These are phyloP conservation scores for Atopsyche davidsoni DNA, from an alignment of 1,140 invertebrate species.

Conservation along the genomic window DNA sequence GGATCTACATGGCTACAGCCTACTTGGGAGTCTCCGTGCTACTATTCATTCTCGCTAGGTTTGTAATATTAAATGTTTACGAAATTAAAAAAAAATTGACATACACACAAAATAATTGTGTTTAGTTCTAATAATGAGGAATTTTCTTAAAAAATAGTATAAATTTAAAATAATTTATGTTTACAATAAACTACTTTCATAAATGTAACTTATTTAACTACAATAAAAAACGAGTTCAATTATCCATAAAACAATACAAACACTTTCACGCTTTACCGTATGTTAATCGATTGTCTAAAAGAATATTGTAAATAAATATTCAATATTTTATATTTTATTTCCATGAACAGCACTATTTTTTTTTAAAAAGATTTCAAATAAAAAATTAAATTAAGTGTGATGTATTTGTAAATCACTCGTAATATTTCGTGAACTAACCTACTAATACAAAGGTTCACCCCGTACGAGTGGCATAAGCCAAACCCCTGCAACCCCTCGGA, in stretches of 20 bases:
- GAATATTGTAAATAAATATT: no score
- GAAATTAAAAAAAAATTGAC: no score
- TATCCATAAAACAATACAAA: no score
- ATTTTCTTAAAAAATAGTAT: neutral
- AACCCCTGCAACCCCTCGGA: slow-evolving; percentile 72
- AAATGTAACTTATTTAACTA: neutral
- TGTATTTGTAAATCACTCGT: neutral
- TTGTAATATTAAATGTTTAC: slow-evolving; percentile 38
- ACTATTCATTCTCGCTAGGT: slow-evolving; percentile 90
- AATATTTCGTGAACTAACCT: neutral
- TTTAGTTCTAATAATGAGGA: neutral
- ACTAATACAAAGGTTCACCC: slow-evolving; percentile 64
- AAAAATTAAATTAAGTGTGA: neutral
- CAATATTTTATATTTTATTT: no score
- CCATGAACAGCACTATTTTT: no score
- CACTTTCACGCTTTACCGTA: no score
- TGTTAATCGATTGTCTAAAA: no score
- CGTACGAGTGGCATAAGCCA: slow-evolving; percentile 89
- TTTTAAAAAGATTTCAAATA: neutral
- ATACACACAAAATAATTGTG: neutral
- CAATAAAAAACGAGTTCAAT: neutral
- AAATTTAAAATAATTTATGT: neutral
- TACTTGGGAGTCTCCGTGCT: slow-evolving; percentile 89
- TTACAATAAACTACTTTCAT: neutral
- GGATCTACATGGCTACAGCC: slow-evolving; percentile 93